A percentile compares a stretch with the other conserved stretches of the same genome.
These are phyloP conservation scores for Sebastes jordani DNA, from an alignment of 2,797 vertebrate genomes.

Conservation along the genomic window DNA sequence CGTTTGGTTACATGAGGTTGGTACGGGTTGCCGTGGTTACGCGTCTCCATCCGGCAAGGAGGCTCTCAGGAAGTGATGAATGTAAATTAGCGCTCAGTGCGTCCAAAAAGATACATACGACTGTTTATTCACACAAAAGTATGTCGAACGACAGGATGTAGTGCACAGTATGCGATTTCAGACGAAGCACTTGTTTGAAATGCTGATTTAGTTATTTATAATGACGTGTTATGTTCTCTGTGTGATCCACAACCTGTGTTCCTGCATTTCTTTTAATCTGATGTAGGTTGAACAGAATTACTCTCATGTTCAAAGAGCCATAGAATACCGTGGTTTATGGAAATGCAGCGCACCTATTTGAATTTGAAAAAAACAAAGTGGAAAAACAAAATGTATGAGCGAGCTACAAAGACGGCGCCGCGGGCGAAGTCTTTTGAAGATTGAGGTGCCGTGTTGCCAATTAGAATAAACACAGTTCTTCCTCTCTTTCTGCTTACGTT, in stretches of 20 bases:
- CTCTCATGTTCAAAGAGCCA: slow-evolving; percentile 42
- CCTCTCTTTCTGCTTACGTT: neutral
- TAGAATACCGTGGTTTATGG: neutral
- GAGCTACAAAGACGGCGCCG: slow-evolving; percentile 18
- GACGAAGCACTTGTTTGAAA: neutral
- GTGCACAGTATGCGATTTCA: no score
- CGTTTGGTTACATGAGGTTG: no score
- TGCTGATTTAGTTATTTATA: slow-evolving; percentile 24
- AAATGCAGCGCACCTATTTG: neutral
- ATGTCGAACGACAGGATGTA: no score
- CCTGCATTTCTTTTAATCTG: slow-evolving; percentile 9
- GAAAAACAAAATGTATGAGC: slow-evolving; percentile 8
- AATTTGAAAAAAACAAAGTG: slow-evolving; percentile 31
- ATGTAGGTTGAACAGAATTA: slow-evolving; percentile 1
- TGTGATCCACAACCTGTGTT: neutral
- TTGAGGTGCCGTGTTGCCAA: neutral
- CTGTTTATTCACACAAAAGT: no score
- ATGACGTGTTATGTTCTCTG: neutral
- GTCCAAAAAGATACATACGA: no score
- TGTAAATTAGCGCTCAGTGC: no score
- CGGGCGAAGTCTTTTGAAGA: slow-evolving; percentile 43
- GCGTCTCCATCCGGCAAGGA: no score
- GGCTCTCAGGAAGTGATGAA: no score
- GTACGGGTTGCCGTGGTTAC: no score
- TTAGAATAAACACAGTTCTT: slow-evolving; percentile 10